Base-by-base conservation (phyloP, 2,113 vertebrate species). In the Cavia porcellus region DNA sequence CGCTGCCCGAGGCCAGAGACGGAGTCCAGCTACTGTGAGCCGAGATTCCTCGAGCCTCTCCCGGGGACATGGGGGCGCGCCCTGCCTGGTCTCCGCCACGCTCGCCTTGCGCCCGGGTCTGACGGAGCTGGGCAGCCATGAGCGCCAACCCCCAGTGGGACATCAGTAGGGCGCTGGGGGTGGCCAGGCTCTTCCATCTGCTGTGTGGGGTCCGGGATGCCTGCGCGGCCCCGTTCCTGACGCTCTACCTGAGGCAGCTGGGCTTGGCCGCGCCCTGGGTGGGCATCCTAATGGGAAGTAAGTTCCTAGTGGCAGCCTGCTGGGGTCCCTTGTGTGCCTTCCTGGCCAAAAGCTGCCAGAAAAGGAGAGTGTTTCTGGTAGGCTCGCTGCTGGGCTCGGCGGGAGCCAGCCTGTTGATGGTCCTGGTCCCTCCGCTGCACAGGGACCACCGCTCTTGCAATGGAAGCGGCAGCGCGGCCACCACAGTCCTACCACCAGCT, bases 151-250 rank as follows among this genome's bases (percentile, higher is more conserved):
- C 98, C 61, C 99, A 99, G 96, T 99, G 99, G 96, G 98, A 99
- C 97, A n/a, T 99, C 77, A 98, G 97, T 59, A 98, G 97, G 38
- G 98, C 99, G 47, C 94, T 99, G 47, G 97, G 98, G 8, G 97
- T 99, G 66, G 98, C 99, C 50, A 93, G 98, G 61, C 55, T 98
- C 61, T 99, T 99, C 96, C 98, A 98, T 59, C 98, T 99, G 94
- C 95, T 99, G 96, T 98, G 98, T 59, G 98, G 97, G 66, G 98
- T 98, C 42, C 98, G 98, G 86, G 95, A 97, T 55, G 99, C 98
- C 84, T 99, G 99, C 94, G 98, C 99, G 85, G 93, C 99, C 28
- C 99, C 99, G 11, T 99, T 99, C 98, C 98, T 99, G 94, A 99
- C 99, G 12, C 98, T 99, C 35, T 99, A 99, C 98, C 98, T 99